Percentiles rank a stretch among this genome's conserved stretches.
Evolutionary conservation across 92 coral and sea anemone genomes (phyloP).

Genomic region (Parazoanthus darwini): DNA sequence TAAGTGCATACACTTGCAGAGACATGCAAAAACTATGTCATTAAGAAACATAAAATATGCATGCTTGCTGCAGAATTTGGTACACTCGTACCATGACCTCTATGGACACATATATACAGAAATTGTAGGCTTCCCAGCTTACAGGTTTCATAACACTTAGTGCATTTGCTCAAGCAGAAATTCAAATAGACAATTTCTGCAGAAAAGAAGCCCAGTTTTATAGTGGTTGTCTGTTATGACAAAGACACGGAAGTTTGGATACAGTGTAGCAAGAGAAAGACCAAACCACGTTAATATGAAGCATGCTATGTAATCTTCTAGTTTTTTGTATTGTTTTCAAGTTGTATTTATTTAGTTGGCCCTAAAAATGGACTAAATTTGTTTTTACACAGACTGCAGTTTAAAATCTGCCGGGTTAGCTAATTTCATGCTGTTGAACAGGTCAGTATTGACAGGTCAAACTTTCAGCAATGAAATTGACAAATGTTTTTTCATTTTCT

Average conservation of each 20-base stretch:
- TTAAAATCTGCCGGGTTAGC: background rate
- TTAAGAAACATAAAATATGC: too few species aligned
- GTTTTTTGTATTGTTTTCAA: too few species aligned
- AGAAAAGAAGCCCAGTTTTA: background rate
- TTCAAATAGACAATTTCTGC: too few species aligned
- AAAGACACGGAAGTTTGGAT: background rate
- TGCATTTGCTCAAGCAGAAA: background rate
- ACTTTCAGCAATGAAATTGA: background rate
- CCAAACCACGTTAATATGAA: too few species aligned
- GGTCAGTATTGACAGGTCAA: background rate
- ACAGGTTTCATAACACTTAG: background rate
- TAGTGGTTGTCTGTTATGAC: background rate
- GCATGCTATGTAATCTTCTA: background rate
- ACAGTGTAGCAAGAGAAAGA: too few species aligned
- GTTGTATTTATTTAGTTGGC: background rate
- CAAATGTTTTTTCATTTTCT: background rate
- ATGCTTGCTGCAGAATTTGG: background rate
- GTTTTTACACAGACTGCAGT: too few species aligned
- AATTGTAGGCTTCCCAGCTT: background rate
- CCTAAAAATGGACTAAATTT: background rate
- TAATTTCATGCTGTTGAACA: background rate
- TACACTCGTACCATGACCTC: background rate
- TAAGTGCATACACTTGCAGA: background rate
- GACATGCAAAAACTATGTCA: too few species aligned
- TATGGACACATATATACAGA: background rate